Evolutionary conservation across 2,113 vertebrate genomes (phyloP), one percentile per base, ranked within the genome.

Genomic region (Vireo altiloquus): DNA sequence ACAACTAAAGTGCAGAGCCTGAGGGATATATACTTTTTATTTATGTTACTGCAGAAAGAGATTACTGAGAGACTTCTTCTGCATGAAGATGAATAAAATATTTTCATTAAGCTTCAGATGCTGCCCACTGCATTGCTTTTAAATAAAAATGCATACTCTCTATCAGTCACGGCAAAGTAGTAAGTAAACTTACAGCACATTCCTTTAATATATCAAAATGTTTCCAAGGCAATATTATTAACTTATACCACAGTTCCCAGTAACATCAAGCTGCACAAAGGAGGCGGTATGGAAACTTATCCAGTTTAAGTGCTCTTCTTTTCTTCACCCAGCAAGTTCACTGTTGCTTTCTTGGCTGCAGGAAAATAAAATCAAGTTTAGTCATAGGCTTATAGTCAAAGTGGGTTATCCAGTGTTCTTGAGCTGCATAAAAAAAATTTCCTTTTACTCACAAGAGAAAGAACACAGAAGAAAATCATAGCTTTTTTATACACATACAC

Each of bases 251-350:
- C 93, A 94, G 94, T 97, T 93, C 68, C 96, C 96, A 97, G 71
- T 86, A 96, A 97, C 65, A 89, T 46, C 69, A 84, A 94, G 84
- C 95, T 94, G 92, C 90, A 79, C 71, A 52, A 90, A 94, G 87
- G 92, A 90, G 85, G 63, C 40, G 6, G 53, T 23, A 71, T 30
- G 68, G 87, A 91, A 92, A 60, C 40, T 72, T 59, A 54, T 78
- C 84, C 79, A 63, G 78, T 74, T 97, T 99, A 99, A 89, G 97
- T 97, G 93, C 97, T 98, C 97, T 99, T 99, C 98, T 99, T 99
- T 92, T 99, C 99, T 54, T 99, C 99, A n/a, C 99, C 99, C 16
- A 99, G 98, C 69, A 99, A 80, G 95, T 99, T 99, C 92, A 99
- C 99, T 33, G 99, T 98, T 37, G 99, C 99, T 97, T 97, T 99